Percentiles rank a stretch among this genome's conserved stretches.
These are phyloP conservation scores for Meloidogyne exigua DNA, from an alignment of 1,140 invertebrate species.

Conservation along the genomic window DNA sequence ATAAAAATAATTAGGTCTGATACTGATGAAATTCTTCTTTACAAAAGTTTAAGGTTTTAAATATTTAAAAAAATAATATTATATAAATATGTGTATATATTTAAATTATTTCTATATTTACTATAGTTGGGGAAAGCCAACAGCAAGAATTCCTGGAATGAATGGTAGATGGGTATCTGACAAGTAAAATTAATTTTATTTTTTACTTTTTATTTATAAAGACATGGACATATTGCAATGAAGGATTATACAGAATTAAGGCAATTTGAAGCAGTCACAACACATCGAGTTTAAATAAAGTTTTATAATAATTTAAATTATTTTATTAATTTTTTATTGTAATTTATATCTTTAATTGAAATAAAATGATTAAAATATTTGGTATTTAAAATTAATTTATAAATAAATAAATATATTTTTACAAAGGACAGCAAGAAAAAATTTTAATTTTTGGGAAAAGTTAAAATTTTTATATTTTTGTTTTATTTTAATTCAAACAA, in stretches of 20 bases:
- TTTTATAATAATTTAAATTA: constrained; percentile 1
- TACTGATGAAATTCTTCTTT: constrained; percentile 15
- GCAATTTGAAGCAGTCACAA: constrained; percentile 61
- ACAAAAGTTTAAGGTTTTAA: constrained; percentile 19
- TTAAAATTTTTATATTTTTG: too few relatives aligned
- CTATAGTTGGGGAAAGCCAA: constrained; percentile 62
- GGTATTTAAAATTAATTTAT: too few relatives aligned
- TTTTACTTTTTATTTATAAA: not conserved
- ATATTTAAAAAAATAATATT: not conserved
- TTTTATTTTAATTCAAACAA: too few relatives aligned
- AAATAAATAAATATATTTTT: too few relatives aligned
- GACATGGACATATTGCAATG: constrained; percentile 61
- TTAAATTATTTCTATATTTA: constrained; percentile 24
- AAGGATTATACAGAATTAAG: constrained; percentile 62
- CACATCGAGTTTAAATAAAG: constrained; percentile 57
- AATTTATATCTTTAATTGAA: too few relatives aligned
- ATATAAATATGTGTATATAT: too few relatives aligned
- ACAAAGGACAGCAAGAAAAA: too few relatives aligned
- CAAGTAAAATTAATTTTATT: constrained; percentile 7
- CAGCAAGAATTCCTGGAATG: constrained; percentile 56
- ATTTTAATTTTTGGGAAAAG: too few relatives aligned
- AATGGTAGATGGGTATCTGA: constrained; percentile 63
- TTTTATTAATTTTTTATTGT: not conserved
- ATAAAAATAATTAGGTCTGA: constrained; percentile 13
- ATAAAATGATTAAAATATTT: too few relatives aligned